phyloP scores from a whole-genome alignment of 2,888 invertebrate genomes.

The Dorcus parallelipipedus region DNA sequence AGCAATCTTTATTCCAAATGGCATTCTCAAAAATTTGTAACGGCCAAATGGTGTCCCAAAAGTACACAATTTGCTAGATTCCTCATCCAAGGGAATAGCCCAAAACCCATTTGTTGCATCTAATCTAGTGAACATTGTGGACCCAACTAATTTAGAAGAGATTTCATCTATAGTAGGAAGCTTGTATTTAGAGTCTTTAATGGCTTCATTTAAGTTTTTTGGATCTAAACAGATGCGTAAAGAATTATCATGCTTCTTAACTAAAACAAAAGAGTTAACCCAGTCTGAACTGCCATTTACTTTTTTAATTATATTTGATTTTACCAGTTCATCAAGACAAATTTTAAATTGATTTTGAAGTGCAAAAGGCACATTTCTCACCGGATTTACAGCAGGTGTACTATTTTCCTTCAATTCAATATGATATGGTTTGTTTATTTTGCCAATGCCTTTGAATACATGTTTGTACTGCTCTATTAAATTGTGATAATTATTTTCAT shows the following conservation, averaged over 20 bases:
- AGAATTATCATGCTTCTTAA: slow-evolving; percentile 9
- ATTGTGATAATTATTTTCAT: slow-evolving; percentile 4
- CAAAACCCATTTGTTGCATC: slow-evolving; percentile 22
- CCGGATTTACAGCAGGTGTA: slow-evolving; percentile 15
- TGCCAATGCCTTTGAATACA: slow-evolving; percentile 17
- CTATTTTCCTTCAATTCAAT: slow-evolving; percentile 18
- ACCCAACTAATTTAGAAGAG: slow-evolving; percentile 15
- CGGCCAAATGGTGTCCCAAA: slow-evolving; percentile 23
- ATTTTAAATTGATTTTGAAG: slow-evolving; percentile 18
- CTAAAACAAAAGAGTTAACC: slow-evolving; percentile 11
- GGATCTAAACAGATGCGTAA: slow-evolving; percentile 22
- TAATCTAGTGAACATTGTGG: slow-evolving; percentile 19
- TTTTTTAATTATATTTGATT: slow-evolving; percentile 11
- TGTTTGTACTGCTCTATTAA: slow-evolving; percentile 8
- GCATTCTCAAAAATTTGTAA: slow-evolving; percentile 21
- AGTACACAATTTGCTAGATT: slow-evolving; percentile 21
- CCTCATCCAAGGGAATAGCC: slow-evolving; percentile 20
- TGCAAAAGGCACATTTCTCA: slow-evolving; percentile 22
- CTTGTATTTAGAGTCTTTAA: slow-evolving; percentile 23
- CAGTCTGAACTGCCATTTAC: slow-evolving; percentile 7
- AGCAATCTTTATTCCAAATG: slow-evolving; percentile 30
- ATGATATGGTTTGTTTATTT: slow-evolving; percentile 17
- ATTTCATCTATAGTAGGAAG: slow-evolving; percentile 25
- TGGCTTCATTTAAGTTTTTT: slow-evolving; percentile 22
- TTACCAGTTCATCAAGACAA: slow-evolving; percentile 3